These are phyloP conservation scores for Heliconius aoede DNA, from an alignment of 2,888 invertebrate genomes.

Conservation along the genomic window DNA sequence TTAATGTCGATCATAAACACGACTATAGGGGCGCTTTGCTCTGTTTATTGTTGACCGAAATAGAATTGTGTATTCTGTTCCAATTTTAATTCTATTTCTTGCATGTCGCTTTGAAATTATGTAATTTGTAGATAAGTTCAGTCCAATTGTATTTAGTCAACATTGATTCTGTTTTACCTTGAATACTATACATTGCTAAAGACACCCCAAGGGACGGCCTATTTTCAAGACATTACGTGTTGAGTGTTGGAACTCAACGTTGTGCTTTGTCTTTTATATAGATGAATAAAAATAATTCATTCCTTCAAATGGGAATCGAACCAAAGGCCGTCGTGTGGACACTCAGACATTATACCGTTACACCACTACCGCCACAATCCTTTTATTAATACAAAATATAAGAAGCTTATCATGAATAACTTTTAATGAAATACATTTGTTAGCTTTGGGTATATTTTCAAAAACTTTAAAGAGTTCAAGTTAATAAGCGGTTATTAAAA, in stretches of 20 bases:
- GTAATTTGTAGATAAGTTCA: background rate
- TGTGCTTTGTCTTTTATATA: background rate
- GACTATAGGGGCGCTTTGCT: conserved; percentile 36
- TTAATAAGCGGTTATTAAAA: background rate
- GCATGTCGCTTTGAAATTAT: background rate
- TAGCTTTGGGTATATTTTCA: background rate
- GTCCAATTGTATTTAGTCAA: background rate
- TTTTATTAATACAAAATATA: background rate
- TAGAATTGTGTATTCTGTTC: conserved; percentile 34
- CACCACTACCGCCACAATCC: too few species aligned
- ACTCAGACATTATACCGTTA: too few species aligned
- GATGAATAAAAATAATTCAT: too few species aligned
- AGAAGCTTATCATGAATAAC: background rate
- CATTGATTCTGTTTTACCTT: background rate
- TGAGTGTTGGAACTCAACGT: background rate
- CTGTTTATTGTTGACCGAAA: conserved; percentile 44
- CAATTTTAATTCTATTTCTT: background rate
- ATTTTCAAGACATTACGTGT: background rate
- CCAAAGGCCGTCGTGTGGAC: too few species aligned
- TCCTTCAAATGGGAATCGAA: too few species aligned
- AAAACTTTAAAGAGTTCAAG: background rate
- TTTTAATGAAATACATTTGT: background rate
- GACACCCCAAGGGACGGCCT: background rate
- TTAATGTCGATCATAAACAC: conserved; percentile 51
- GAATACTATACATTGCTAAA: too few species aligned